Conservation (phyloP, 2,888 invertebrate genomes). For the Oxytorus armatus region DNA sequence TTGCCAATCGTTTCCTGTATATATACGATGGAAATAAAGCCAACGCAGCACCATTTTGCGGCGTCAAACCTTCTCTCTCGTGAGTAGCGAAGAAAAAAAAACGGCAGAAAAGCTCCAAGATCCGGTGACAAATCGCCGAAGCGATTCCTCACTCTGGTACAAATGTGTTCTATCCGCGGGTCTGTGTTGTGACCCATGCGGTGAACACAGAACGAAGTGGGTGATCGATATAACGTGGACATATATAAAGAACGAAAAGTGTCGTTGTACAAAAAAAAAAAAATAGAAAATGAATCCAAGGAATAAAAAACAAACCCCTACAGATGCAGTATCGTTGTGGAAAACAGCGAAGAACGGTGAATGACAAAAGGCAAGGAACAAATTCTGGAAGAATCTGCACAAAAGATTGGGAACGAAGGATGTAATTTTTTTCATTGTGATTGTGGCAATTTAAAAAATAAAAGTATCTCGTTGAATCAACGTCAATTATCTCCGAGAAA, state of each 20-base stretch:
- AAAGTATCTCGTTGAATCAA: too few species aligned
- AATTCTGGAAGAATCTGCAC: conserved; percentile 2
- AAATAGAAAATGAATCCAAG: conserved; percentile 1
- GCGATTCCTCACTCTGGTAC: conserved; percentile 68
- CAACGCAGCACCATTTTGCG: conserved; percentile 52
- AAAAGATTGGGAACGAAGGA: too few species aligned
- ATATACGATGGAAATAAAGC: conserved; percentile 40
- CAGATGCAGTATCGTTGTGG: background rate
- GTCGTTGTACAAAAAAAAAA: conserved; percentile 19
- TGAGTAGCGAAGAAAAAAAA: too few species aligned
- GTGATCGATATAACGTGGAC: conserved; percentile 53
- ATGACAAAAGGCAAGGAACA: background rate
- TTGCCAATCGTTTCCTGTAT: background rate
- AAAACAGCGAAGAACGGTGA: background rate
- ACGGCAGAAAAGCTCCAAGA: conserved; percentile 63
- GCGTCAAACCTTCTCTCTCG: conserved; percentile 24
- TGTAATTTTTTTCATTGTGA: too few species aligned
- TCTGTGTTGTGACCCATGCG: conserved; percentile 36
- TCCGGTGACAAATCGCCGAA: conserved; percentile 74
- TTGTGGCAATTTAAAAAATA: too few species aligned
- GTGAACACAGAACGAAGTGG: conserved; percentile 18
- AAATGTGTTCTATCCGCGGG: conserved; percentile 25
- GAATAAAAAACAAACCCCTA: conserved; percentile 20
- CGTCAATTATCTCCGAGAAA: too few species aligned
- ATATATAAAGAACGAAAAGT: conserved; percentile 35